These are phyloP conservation scores for Pagetopsis macropterus DNA, from an alignment of 2,797 vertebrate genomes.

Conservation along the genomic window DNA sequence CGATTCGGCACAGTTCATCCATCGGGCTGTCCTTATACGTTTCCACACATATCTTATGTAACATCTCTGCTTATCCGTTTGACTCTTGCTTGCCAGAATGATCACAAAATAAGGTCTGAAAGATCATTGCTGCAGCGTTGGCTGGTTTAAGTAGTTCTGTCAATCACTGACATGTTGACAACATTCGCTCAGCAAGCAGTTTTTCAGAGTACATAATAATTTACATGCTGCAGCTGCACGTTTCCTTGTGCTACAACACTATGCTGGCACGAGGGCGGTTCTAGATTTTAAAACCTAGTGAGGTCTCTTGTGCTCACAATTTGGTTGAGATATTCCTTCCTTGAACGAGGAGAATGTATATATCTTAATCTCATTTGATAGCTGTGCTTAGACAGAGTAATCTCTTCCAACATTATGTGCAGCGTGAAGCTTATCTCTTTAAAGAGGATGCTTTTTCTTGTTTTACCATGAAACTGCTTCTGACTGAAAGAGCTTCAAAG, in stretches of 20 bases:
- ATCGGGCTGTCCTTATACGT: constrained; percentile 34
- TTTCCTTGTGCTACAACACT: constrained; percentile 66
- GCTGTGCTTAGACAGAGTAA: constrained; percentile 86
- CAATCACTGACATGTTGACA: constrained; percentile 78
- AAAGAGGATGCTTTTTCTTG: constrained; percentile 86
- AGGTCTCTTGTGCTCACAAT: constrained; percentile 65
- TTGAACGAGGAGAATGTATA: constrained; percentile 75
- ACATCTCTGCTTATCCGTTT: constrained; percentile 51
- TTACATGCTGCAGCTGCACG: constrained; percentile 76
- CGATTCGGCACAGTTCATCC: constrained; percentile 52
- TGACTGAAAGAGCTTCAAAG: constrained; percentile 87
- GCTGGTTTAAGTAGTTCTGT: constrained; percentile 81
- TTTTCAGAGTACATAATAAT: constrained; percentile 80
- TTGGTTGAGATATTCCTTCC: constrained; percentile 68
- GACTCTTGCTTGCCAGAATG: constrained; percentile 61
- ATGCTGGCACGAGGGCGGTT: constrained; percentile 52
- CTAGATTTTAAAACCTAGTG: constrained; percentile 60
- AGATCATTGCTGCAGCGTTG: constrained; percentile 71
- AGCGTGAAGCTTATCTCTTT: constrained; percentile 86
- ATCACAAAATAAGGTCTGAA: constrained; percentile 70
- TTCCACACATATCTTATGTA: constrained; percentile 41
- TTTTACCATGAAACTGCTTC: constrained; percentile 87
- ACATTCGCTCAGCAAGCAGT: constrained; percentile 75
- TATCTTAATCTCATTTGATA: constrained; percentile 86
- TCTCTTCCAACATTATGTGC: constrained; percentile 83